phyloP scores from a whole-genome alignment of 2,888 invertebrate genomes.

The Orchestes rusci region DNA sequence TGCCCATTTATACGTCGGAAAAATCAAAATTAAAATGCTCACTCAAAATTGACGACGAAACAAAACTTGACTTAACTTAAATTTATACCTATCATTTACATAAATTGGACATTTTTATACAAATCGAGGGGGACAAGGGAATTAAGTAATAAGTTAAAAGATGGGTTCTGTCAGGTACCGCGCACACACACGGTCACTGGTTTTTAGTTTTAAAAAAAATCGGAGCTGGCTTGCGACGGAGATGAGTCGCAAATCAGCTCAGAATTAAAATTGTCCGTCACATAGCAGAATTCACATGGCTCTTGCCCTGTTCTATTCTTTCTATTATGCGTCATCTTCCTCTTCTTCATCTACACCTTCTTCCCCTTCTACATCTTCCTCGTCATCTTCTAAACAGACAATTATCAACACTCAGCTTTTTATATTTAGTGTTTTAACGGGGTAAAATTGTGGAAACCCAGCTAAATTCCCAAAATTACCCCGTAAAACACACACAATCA shows the following conservation, averaged over 20 bases:
- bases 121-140: conserved; percentile 41
- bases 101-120: conserved; percentile 48
- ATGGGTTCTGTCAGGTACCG: conserved; percentile 40
- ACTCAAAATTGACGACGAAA: conserved; percentile 20
- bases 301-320: conserved; percentile 31
- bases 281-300: conserved; percentile 29
- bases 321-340: conserved; percentile 44
- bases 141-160: conserved; percentile 43
- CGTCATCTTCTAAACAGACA: conserved; percentile 44
- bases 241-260: conserved; percentile 27
- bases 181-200: conserved; percentile 38
- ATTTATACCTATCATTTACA: conserved; percentile 47
- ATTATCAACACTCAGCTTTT: no score
- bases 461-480: no score
- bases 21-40: no score
- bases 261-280: conserved; percentile 26
- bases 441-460: no score
- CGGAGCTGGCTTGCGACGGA: conserved; percentile 37
- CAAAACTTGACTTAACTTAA: conserved; percentile 40
- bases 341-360: conserved; percentile 44
- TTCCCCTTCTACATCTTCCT: conserved; percentile 43
- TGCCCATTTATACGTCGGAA: no score
- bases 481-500: not conserved
- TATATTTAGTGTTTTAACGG: no score
- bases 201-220: conserved; percentile 30